Base-by-base conservation (phyloP, 2,113 vertebrate species). In the Siniperca knerii region DNA sequence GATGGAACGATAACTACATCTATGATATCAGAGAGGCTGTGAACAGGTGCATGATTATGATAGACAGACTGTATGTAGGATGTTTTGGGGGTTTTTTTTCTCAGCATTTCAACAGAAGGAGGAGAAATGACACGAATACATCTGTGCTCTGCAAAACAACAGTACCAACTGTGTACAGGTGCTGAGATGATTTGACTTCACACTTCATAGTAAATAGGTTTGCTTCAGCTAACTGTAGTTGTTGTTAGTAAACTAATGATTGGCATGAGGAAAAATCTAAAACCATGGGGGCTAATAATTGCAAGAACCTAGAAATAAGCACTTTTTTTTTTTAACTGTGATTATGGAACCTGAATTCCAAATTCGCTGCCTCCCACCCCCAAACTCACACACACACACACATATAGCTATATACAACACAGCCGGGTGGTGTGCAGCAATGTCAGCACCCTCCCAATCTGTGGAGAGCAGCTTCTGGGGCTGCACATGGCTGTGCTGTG, bases 31-130 rank as follows among this genome's bases (percentile, higher is more conserved):
- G 84, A 85, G 80, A 83, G 20, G 42, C 83, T 83, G 80, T 16
- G 87, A 93, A 79, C 92, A 95, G 93, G 86, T 95, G 92, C 37
- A 23, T 77, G 77, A 88, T 93, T 81, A 93, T 89, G 81, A 81
- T 10, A 82, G 89, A 91, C 92, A 92, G 90, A 86, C 87, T 91
- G 83, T 70, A 88, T 82, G 90, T 83, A 88, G 84, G 83, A 85
- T 78, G 68, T 11, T 78, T 79, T 66, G 35, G 3, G 35, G 60
- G 80, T 72, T 75, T 58, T 33, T 8, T 54, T 8, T 10, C 42
- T 77, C 37, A 11, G 64, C 61, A 57, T 93, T 88, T 86, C 58
- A 87, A 67, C 86, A 87, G 87, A 90, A 88, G 87, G 88, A 87
- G 69, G 73, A 87, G 68, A 82, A 85, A 85, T 90, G 77, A 91